These are phyloP conservation scores for Colinus virginianus DNA, from an alignment of 2,113 vertebrate genomes.

Conservation along the genomic window DNA sequence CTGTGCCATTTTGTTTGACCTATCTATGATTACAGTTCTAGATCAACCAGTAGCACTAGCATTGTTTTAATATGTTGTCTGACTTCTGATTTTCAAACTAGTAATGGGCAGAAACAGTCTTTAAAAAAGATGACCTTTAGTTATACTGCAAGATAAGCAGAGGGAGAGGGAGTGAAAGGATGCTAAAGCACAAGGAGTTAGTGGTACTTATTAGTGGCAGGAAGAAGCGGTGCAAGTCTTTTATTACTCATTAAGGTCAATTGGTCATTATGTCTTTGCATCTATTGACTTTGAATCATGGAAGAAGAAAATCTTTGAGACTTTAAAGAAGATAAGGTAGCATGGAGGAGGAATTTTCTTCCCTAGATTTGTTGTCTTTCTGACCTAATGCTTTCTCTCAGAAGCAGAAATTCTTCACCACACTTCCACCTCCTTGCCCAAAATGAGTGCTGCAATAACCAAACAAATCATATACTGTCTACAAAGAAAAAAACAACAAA, in stretches of 20 bases:
- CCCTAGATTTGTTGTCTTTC: not conserved
- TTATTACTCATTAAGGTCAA: not conserved
- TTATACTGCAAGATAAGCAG: not conserved
- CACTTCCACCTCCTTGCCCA: not conserved
- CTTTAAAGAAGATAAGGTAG: not conserved
- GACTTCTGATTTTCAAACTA: not conserved
- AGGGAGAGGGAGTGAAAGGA: not conserved
- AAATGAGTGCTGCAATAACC: not conserved
- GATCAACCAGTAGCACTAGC: not conserved
- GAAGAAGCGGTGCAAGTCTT: not conserved
- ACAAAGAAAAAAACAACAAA: not conserved
- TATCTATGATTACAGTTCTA: not conserved
- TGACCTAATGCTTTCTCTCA: not conserved
- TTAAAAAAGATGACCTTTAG: constrained; percentile 39
- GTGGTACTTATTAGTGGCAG: not conserved
- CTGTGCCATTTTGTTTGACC: not conserved
- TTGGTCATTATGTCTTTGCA: not conserved
- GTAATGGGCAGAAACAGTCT: constrained; percentile 5
- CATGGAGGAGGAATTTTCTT: not conserved
- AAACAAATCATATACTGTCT: not conserved
- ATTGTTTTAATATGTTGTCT: not conserved
- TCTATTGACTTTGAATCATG: not conserved
- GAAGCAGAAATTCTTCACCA: not conserved
- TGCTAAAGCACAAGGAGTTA: not conserved
- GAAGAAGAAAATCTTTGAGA: not conserved